phyloP scores from a whole-genome alignment of 1,140 invertebrate genomes.

The Leucophenga varia region DNA sequence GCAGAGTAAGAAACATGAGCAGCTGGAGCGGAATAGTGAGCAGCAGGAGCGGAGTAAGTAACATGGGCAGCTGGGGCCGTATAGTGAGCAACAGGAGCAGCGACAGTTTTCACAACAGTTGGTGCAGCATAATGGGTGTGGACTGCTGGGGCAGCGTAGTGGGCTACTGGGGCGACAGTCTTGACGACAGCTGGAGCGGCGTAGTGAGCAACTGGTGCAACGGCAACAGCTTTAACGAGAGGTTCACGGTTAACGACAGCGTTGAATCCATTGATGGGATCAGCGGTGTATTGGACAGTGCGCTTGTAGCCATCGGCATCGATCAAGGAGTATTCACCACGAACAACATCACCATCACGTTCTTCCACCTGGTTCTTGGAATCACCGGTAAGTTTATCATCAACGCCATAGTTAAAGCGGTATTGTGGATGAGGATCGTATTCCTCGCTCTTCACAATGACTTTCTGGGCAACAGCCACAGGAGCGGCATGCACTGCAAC shows the following conservation, averaged over 20 bases:
- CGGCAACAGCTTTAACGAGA: slow-evolving; percentile 20
- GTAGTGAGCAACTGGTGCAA: slow-evolving; percentile 23
- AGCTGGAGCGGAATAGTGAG: slow-evolving; percentile 38
- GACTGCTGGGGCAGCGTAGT: slow-evolving; percentile 27
- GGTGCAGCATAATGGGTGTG: slow-evolving; percentile 6
- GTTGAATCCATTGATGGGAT: slow-evolving; percentile 39
- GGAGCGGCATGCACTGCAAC: slow-evolving; percentile 35
- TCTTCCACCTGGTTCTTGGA: slow-evolving; percentile 62
- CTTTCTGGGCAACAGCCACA: slow-evolving; percentile 41
- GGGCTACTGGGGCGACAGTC: slow-evolving; percentile 29
- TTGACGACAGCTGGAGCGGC: background rate
- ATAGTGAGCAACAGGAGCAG: slow-evolving; percentile 26
- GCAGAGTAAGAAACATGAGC: slow-evolving; percentile 7
- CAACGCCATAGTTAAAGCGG: slow-evolving; percentile 66
- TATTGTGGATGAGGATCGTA: slow-evolving; percentile 33
- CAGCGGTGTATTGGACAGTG: slow-evolving; percentile 47
- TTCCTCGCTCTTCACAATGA: slow-evolving; percentile 39
- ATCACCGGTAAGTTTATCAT: slow-evolving; percentile 69
- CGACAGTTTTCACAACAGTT: too few species aligned
- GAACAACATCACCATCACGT: slow-evolving; percentile 50
- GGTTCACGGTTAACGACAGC: slow-evolving; percentile 39
- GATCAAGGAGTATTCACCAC: slow-evolving; percentile 33
- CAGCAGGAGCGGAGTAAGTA: slow-evolving; percentile 15
- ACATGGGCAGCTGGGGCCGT: slow-evolving; percentile 28
- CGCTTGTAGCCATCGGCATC: slow-evolving; percentile 45